Evolutionary conservation across 92 coral and sea anemone species (phyloP).

Genomic region (Actinernus sp.): DNA sequence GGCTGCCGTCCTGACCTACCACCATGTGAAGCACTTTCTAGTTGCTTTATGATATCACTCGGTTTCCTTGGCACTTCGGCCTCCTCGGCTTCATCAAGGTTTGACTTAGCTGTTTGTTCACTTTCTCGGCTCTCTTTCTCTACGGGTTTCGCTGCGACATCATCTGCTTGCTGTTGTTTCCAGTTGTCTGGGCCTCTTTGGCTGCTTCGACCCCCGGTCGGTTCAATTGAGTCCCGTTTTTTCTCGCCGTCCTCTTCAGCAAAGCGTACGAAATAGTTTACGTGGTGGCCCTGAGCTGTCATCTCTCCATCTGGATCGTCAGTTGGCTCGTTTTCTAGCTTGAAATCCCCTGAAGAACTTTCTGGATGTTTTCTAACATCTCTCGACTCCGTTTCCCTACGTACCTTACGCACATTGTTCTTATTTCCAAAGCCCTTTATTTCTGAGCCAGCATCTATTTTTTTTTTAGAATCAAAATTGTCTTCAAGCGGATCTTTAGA

Average conservation of each 20-base stretch:
- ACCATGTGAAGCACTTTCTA: slow-evolving; percentile 33
- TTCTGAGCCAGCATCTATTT: too few relatives aligned
- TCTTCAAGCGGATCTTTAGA: too few relatives aligned
- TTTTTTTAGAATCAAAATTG: too few relatives aligned
- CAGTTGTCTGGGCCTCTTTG: not conserved
- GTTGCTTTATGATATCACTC: slow-evolving; percentile 69
- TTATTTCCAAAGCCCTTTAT: too few relatives aligned
- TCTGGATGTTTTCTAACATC: too few relatives aligned
- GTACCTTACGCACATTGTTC: too few relatives aligned
- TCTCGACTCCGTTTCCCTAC: too few relatives aligned
- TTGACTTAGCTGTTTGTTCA: too few relatives aligned
- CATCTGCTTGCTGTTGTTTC: not conserved
- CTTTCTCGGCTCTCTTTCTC: too few relatives aligned
- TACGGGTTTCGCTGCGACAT: not conserved
- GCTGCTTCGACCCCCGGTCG: too few relatives aligned
- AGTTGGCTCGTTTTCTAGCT: too few relatives aligned
- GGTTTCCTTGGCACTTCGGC: slow-evolving; percentile 47
- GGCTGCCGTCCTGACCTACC: slow-evolving; percentile 2
- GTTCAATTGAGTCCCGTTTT: not conserved
- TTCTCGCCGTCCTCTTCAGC: slow-evolving; percentile 8
- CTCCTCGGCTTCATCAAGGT: not conserved
- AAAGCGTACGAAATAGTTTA: slow-evolving; percentile 2
- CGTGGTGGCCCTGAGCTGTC: not conserved
- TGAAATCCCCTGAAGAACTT: too few relatives aligned
- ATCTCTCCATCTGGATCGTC: not conserved